These are phyloP conservation scores for Apis mellifera DNA, from an alignment of 1,140 invertebrate species.

Conservation along the genomic window DNA sequence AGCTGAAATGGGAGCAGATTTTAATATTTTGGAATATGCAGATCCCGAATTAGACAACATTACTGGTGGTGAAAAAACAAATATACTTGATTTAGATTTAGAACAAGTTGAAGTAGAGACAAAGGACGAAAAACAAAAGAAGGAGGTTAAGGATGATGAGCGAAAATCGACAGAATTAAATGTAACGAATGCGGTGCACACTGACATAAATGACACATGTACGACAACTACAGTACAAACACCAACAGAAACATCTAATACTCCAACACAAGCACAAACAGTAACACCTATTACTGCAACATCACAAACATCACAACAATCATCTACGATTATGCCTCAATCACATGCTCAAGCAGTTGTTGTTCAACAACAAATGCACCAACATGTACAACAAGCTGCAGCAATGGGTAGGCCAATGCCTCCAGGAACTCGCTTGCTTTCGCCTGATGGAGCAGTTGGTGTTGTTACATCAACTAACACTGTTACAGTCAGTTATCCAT, in stretches of 20 bases:
- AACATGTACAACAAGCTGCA: constrained; percentile 84
- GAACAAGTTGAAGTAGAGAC: constrained; percentile 85
- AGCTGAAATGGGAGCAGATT: constrained; percentile 95
- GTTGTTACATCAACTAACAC: constrained; percentile 85
- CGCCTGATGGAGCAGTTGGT: constrained; percentile 85
- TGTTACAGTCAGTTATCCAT: constrained; percentile 84
- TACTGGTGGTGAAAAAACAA: constrained; percentile 87
- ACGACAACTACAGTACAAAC: constrained; percentile 59
- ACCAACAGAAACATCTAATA: constrained; percentile 64
- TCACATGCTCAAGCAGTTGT: constrained; percentile 72
- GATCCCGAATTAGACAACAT: constrained; percentile 95
- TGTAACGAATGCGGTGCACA: constrained; percentile 52
- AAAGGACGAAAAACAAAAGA: constrained; percentile 83
- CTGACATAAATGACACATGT: constrained; percentile 59
- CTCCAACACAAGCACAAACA: constrained; percentile 60
- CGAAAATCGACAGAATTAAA: constrained; percentile 70
- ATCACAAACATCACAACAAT: constrained; percentile 62
- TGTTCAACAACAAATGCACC: constrained; percentile 82
- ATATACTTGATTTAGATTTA: constrained; percentile 90
- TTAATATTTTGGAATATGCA: constrained; percentile 97
- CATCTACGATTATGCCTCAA: constrained; percentile 63
- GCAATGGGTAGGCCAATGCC: constrained; percentile 84
- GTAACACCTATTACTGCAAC: constrained; percentile 60
- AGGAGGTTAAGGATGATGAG: constrained; percentile 77
- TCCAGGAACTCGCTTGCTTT: constrained; percentile 84